Percentiles rank a stretch among this genome's conserved stretches.
These are phyloP conservation scores for Semicossyphus pulcher DNA, from an alignment of 2,113 vertebrate genomes.

Conservation along the genomic window DNA sequence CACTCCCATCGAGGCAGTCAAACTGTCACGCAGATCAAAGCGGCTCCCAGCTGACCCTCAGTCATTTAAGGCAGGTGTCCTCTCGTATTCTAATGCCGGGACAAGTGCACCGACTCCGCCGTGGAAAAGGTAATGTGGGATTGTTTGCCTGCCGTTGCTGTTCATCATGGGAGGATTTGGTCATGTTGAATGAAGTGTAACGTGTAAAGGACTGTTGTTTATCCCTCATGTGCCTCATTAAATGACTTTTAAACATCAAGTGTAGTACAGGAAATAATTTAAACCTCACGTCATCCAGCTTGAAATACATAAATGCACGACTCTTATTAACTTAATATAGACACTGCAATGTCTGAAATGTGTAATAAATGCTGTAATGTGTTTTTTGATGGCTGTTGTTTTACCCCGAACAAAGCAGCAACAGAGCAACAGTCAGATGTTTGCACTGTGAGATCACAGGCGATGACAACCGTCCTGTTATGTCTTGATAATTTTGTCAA, in stretches of 20 bases:
- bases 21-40: conserved; percentile 91
- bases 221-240: conserved; percentile 2
- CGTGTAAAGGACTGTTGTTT: conserved; percentile 19
- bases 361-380: not conserved
- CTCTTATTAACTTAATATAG: no score
- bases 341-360: no score
- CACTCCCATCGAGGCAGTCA: conserved; percentile 89
- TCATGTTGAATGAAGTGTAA: conserved; percentile 14
- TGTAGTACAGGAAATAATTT: no score
- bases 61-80: conserved; percentile 87
- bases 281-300: no score
- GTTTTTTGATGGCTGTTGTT: conserved; percentile 35
- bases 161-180: conserved; percentile 5
- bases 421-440: conserved; percentile 37
- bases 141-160: conserved; percentile 20
- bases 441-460: conserved; percentile 57
- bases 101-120: conserved; percentile 72
- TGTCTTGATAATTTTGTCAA: conserved; percentile 72
- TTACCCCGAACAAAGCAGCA: conserved; percentile 36
- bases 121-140: conserved; percentile 2
- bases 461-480: conserved; percentile 62
- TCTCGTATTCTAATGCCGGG: conserved; percentile 79
- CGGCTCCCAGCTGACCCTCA: conserved; percentile 81
- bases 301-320: no score
- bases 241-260: no score